A percentile compares a stretch with the other conserved stretches of the same genome.
Conservation (phyloP, 2,113 vertebrate species). For the Podilymbus podiceps region DNA sequence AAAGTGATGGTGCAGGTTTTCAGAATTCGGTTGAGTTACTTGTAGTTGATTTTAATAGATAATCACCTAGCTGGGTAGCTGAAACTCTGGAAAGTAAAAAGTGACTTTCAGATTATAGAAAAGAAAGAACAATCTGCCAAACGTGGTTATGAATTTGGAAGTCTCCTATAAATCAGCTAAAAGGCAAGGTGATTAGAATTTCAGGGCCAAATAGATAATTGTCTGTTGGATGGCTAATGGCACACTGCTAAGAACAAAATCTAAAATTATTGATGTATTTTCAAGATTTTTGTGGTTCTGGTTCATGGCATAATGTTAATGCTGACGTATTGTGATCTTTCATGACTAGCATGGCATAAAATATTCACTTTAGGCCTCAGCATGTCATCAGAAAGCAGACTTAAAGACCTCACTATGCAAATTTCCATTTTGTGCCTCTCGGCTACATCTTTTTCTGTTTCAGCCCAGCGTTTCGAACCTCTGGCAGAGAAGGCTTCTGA, state of each 20-base stretch:
- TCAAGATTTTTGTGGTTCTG: not conserved
- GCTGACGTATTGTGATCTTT: not conserved
- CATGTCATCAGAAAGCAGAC: not conserved
- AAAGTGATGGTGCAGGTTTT: not conserved
- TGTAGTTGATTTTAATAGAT: not conserved
- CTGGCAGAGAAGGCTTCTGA: not conserved
- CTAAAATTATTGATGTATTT: not conserved
- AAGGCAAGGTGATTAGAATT: not conserved
- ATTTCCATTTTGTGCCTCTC: not conserved
- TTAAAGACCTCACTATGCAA: not conserved
- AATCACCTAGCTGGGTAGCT: not conserved
- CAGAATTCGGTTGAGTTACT: not conserved
- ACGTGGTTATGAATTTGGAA: not conserved
- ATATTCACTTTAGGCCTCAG: not conserved
- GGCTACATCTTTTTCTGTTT: not conserved
- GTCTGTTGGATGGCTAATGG: constrained; percentile 9
- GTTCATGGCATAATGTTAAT: not conserved
- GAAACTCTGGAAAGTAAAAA: not conserved
- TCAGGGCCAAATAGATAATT: constrained; percentile 28
- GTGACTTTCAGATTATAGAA: not conserved
- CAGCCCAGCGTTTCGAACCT: not conserved
- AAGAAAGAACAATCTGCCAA: not conserved
- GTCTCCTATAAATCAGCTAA: not conserved
- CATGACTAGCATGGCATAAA: not conserved
- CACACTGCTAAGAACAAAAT: not conserved